Conservation (phyloP, 2,797 vertebrate genomes). For the Periophthalmus magnuspinnatus region DNA sequence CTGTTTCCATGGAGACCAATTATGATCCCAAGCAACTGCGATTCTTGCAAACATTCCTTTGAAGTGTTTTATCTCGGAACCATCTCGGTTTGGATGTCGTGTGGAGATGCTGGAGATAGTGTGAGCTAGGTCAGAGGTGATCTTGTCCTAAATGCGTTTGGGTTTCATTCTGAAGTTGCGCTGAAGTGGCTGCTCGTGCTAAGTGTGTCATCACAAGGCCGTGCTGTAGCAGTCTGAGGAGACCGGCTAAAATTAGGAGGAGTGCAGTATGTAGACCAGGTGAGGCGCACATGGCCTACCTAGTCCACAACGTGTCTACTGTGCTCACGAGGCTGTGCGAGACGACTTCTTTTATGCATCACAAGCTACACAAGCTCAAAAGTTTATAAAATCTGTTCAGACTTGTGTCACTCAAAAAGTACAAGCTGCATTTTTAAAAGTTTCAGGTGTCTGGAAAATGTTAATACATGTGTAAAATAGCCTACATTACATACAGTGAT, state of each 20-base stretch:
- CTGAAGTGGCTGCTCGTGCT: constrained; percentile 31
- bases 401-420: constrained; percentile 22
- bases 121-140: constrained; percentile 39
- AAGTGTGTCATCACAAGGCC: constrained; percentile 52
- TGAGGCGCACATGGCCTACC: constrained; percentile 69
- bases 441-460: neutral
- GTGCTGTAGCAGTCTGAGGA: constrained; percentile 52
- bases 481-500: neutral
- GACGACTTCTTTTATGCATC: constrained; percentile 19
- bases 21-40: constrained; percentile 43
- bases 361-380: constrained; percentile 18
- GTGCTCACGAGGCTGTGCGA: constrained; percentile 29
- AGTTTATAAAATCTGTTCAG: constrained; percentile 20
- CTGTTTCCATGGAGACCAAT: constrained; percentile 75
- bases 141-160: constrained; percentile 9
- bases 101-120: constrained; percentile 11
- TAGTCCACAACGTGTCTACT: constrained; percentile 34
- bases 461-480: neutral
- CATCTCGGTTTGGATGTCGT: constrained; percentile 17
- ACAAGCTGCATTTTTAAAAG: neutral
- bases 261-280: constrained; percentile 67
- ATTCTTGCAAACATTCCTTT: constrained; percentile 42
- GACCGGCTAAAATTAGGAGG: constrained; percentile 69
- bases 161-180: constrained; percentile 19
- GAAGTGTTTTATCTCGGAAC: constrained; percentile 21